These are phyloP conservation scores for Temnopleurus reevesii DNA, from an alignment of 53 echinoderm and acorn worm genomes.

Conservation along the genomic window DNA sequence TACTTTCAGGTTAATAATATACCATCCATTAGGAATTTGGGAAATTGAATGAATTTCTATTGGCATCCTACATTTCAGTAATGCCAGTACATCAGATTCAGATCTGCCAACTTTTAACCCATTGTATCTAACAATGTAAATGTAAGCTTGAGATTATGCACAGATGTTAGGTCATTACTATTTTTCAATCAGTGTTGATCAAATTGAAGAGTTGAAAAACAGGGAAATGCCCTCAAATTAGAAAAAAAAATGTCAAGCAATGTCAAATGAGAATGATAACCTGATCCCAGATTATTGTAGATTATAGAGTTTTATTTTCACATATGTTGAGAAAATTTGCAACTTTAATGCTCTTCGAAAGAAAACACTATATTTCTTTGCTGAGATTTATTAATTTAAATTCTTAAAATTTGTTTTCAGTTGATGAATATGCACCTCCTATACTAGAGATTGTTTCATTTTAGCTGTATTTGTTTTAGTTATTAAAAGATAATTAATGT, in stretches of 20 bases:
- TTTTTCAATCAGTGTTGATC: not conserved
- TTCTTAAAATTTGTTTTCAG: no score
- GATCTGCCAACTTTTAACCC: not conserved
- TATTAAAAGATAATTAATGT: no score
- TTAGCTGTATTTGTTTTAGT: not conserved
- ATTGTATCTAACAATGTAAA: not conserved
- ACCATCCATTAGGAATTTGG: not conserved
- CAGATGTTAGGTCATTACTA: not conserved
- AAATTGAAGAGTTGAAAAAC: not conserved
- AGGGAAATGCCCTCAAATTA: not conserved
- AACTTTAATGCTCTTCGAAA: no score
- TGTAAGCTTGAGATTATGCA: not conserved
- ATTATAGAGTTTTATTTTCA: not conserved
- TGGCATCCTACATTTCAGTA: not conserved
- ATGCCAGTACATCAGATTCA: not conserved
- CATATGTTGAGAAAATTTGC: not conserved
- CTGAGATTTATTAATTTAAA: no score
- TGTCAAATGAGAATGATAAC: constrained; percentile 20
- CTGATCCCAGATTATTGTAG: not conserved
- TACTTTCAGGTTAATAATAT: not conserved
- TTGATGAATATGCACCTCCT: not conserved
- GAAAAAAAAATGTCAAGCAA: not conserved
- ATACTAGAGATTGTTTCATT: not conserved
- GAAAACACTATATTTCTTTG: no score
- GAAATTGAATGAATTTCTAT: not conserved